Evolutionary conservation across 2,797 vertebrate species (phyloP), one percentile per base, ranked within the genome.

Genomic region (Halcyon chelicuti): DNA sequence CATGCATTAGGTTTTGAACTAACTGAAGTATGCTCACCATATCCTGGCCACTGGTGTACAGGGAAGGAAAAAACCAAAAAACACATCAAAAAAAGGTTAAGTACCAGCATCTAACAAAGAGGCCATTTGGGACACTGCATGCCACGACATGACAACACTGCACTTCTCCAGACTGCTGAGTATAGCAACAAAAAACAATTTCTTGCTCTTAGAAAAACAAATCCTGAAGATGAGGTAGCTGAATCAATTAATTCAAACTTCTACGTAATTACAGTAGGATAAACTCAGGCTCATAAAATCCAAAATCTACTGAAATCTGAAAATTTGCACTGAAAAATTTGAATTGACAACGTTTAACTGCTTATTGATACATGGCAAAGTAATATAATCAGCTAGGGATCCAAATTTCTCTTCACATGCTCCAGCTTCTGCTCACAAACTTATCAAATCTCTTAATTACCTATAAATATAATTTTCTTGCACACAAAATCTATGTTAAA

Each of bases 1-100:
- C 99, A 13, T 99, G 98, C 98, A 99, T 99, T 20, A 99, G 98
- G 81, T 98, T 99, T 95, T 99, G 99, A 66, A 99, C 99, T 23
- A 99, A 95, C 87, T 99, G 99, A n/a, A 99, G 98, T 31, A 99
- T 98, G 94, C 98, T 98, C 90, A 98, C 97, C 95, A 99, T 98
- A 77, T 99, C 98, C 94, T 99, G 99, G 61, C 99, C 99, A 81
- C 99, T 99, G 97, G 18, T 1, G 0, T 8, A 51, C 4, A 16
- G 0, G 28, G 13, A 10, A 93, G 16, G 88, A 66, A 3, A 84
- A 88, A 91, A 79, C 37, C 39, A 82, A 65, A 73, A 35, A 71
- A 4, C 61, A 70, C 26, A 81, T n/a, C 10, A 52, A 51, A 33
- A n/a, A 31, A 21, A 29, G 42, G 26, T 9, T 22, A 57, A 90